Base-by-base conservation (phyloP, 2,888 invertebrate species). In the Cerastis leucographa region DNA sequence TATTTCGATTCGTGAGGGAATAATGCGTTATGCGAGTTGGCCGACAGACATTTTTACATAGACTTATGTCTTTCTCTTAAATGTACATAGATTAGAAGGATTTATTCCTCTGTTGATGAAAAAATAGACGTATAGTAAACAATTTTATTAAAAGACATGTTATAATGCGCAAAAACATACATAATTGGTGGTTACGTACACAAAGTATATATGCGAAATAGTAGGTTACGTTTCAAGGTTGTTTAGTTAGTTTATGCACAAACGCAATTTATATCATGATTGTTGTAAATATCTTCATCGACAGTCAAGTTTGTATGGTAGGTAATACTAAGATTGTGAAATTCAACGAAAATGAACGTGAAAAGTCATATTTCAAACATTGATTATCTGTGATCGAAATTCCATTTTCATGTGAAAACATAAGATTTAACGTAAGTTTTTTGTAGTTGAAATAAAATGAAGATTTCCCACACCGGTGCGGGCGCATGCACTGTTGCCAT, bases 1-100 rank as follows among this genome's bases (percentile, higher is more conserved):
- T 83, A 80, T 83, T 84, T 83, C 62, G 54, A 84, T 71, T 68
- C 29, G 35, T 54, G 35, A 54, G 65, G 35, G 6, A n/a, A 64
- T 64, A 17, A 64, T 42, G 64, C 25, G 64, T 56, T 70, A 51
- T 75, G 62, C n/a, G 19, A 62, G 65, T 69, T 75, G 17, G 40
- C 51, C 25, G 19, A 51, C 12, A 74, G 25, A 44, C 19, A 79
- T 61, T 49, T 1, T 6, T 51, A 51, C 35, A 67, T 69, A 44
- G 49, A 51, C 22, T 35, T 64, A 49, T 49, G 49, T 46, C 25
- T 42, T 59, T 68, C 22, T 72, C 54, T 64, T 22, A 71, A 51
- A 68, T 44, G 35, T 17, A 17, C 56, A 54, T 67, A 46, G n/a
- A 62, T 72, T 25, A 51, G 11, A 29, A 9, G 17, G 64, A 59